phyloP scores from a whole-genome alignment of 2,797 vertebrate genomes.

The Xenopus petersii region DNA sequence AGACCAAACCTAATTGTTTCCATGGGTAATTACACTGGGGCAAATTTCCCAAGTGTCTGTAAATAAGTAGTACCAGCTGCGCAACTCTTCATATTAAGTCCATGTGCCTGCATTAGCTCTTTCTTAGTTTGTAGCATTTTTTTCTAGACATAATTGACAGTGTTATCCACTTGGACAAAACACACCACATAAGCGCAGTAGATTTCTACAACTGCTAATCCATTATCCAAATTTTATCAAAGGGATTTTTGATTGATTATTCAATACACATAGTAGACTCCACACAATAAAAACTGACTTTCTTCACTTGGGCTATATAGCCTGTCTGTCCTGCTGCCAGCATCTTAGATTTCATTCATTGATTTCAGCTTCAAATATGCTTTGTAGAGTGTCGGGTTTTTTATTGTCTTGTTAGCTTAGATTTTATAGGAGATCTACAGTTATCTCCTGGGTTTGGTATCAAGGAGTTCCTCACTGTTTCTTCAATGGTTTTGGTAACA shows the following conservation, averaged over 20 bases:
- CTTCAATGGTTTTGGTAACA: too few relatives aligned
- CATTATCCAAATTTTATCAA: conserved; percentile 53
- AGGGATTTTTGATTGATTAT: conserved; percentile 37
- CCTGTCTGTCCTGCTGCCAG: conserved; percentile 44
- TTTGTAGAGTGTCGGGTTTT: conserved; percentile 45
- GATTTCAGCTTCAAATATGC: conserved; percentile 53
- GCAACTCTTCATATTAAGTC: too few relatives aligned
- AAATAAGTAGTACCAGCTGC: too few relatives aligned
- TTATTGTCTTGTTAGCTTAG: conserved; percentile 51
- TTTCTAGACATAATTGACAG: conserved; percentile 42
- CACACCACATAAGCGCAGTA: conserved; percentile 49
- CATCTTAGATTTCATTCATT: conserved; percentile 50
- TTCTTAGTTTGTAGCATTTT: not conserved
- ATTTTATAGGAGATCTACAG: not conserved
- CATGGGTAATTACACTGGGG: too few relatives aligned
- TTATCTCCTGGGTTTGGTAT: not conserved
- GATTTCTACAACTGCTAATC: conserved; percentile 44
- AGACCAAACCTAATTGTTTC: too few relatives aligned
- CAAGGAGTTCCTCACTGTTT: too few relatives aligned
- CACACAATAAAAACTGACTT: conserved; percentile 54
- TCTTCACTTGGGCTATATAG: conserved; percentile 35
- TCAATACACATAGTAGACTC: conserved; percentile 35
- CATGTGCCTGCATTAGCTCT: too few relatives aligned
- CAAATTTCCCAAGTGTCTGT: too few relatives aligned
- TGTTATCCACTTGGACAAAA: conserved; percentile 21